Evolutionary conservation across 2,797 vertebrate genomes (phyloP).

Genomic region (Echiichthys vipera): DNA sequence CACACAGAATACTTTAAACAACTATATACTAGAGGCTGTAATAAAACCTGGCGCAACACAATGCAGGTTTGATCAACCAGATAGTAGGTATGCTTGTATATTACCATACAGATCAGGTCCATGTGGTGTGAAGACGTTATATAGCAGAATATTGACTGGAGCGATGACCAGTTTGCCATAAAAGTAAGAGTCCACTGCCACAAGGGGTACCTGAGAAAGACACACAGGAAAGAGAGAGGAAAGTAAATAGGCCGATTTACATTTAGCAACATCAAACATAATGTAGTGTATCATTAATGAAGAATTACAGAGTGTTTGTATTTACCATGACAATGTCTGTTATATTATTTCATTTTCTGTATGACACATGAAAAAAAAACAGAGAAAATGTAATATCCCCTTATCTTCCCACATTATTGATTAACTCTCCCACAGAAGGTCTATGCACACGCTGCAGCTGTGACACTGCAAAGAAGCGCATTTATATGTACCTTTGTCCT

Average conservation of each 20-base stretch:
- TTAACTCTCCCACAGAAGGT: neutral
- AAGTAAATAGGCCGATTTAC: neutral
- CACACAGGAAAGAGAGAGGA: slow-evolving; percentile 29
- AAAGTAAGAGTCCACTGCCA: slow-evolving; percentile 93
- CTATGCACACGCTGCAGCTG: neutral
- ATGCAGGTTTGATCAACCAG: neutral
- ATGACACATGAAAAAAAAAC: neutral
- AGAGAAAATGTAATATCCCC: neutral
- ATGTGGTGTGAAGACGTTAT: slow-evolving; percentile 96
- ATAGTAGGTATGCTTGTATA: slow-evolving; percentile 10
- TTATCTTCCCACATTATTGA: neutral
- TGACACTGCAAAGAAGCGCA: neutral
- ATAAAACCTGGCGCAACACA: neutral
- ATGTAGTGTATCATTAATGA: neutral
- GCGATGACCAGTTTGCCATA: slow-evolving; percentile 95
- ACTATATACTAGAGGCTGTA: too few relatives aligned
- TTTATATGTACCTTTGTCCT: neutral
- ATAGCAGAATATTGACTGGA: slow-evolving; percentile 95
- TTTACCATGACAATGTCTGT: neutral
- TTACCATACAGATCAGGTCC: slow-evolving; percentile 98
- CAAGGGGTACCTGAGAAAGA: slow-evolving; percentile 87
- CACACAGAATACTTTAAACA: neutral
- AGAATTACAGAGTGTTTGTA: neutral
- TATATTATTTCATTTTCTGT: neutral
- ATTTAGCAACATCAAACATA: slow-evolving; percentile 1